Evolutionary conservation across 2,113 vertebrate species (phyloP).

Genomic region (Malurus elegans): DNA sequence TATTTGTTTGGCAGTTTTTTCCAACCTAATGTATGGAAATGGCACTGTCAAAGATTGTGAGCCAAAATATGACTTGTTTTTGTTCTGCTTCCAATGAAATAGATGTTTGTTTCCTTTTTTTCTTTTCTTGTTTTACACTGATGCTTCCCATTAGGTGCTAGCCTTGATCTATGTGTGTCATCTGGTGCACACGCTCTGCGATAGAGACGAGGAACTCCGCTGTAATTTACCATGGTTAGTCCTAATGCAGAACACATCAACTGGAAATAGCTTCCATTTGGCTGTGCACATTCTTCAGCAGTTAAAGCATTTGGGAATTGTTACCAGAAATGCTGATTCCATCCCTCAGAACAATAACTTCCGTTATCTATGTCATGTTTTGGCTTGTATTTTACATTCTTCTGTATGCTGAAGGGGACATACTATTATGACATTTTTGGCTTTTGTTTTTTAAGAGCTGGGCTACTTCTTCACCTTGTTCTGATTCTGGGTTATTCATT

Average conservation of each 20-base stretch:
- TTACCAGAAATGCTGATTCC: not conserved
- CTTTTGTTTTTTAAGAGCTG: not conserved
- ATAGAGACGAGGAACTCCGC: not conserved
- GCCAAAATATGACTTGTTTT: not conserved
- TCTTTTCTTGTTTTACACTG: not conserved
- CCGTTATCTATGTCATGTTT: not conserved
- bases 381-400: not conserved
- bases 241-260: not conserved
- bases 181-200: not conserved
- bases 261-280: slow-evolving; percentile 35
- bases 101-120: not conserved
- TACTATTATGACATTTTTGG: not conserved
- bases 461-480: not conserved
- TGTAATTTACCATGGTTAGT: not conserved
- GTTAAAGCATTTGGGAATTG: not conserved
- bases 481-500: not conserved
- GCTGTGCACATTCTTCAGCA: not conserved
- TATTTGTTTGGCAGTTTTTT: not conserved
- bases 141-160: slow-evolving; percentile 19
- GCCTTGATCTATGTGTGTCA: not conserved
- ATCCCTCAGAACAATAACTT: not conserved
- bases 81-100: not conserved
- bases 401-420: not conserved
- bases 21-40: not conserved
- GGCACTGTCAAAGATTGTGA: not conserved